Percentiles rank a stretch among this genome's conserved stretches.
Evolutionary conservation across 2,888 invertebrate species (phyloP).

Genomic region (Aromia moschata): DNA sequence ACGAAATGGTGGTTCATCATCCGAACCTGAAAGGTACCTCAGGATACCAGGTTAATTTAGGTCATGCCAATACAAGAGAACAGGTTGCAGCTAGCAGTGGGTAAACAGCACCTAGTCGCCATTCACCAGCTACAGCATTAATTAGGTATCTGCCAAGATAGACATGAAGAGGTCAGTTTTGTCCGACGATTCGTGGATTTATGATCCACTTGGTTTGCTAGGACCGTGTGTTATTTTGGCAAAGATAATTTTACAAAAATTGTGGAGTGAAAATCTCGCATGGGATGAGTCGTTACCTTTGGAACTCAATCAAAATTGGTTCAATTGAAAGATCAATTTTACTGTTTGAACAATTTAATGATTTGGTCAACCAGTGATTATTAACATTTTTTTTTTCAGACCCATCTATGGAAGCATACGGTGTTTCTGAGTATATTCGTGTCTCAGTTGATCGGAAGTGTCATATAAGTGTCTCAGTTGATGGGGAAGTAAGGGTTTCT

Average conservation of each 20-base stretch:
- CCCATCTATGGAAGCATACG: conserved; percentile 14
- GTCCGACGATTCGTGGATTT: conserved; percentile 26
- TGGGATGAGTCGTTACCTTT: conserved; percentile 22
- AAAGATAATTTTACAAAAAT: conserved; percentile 28
- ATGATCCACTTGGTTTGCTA: conserved; percentile 30
- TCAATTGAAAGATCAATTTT: background rate
- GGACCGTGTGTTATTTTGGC: conserved; percentile 24
- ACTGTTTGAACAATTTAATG: background rate
- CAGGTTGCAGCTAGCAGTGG: background rate
- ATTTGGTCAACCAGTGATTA: background rate
- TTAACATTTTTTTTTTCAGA: conserved; percentile 19
- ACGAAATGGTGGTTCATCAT: background rate
- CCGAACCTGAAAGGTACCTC: background rate
- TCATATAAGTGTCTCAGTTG: conserved; percentile 11
- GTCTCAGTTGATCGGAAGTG: no score
- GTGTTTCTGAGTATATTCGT: conserved; percentile 9
- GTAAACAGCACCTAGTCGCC: no score
- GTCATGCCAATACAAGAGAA: background rate
- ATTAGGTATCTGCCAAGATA: conserved; percentile 12
- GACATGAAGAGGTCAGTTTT: conserved; percentile 29
- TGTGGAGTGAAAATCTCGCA: conserved; percentile 24
- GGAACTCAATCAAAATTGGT: background rate
- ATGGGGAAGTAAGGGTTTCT: background rate
- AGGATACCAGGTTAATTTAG: background rate
- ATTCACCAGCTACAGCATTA: conserved; percentile 5